Percentiles rank a stretch among this genome's conserved stretches.
phyloP scores from a whole-genome alignment of 2,113 vertebrate species.

The Pelodiscus sinensis region DNA sequence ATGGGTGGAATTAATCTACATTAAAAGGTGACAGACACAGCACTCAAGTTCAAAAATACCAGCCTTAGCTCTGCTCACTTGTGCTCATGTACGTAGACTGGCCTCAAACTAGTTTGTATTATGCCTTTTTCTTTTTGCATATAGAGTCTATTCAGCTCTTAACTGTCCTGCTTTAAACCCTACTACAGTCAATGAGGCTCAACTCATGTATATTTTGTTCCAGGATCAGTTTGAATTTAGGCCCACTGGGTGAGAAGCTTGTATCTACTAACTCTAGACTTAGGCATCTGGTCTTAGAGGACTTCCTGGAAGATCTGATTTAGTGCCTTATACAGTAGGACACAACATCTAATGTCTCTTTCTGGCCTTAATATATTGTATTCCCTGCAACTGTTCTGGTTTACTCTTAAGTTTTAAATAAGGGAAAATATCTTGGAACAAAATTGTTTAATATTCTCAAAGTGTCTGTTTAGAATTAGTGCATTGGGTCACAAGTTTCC shows the following conservation, averaged over 20 bases:
- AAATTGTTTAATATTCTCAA: too few species aligned
- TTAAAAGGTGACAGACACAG: neutral
- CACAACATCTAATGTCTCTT: too few species aligned
- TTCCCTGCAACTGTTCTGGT: too few species aligned
- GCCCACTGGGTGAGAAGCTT: neutral
- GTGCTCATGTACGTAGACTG: neutral
- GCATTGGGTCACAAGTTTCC: too few species aligned
- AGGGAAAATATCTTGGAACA: too few species aligned
- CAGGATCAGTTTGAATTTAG: neutral
- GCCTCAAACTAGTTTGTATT: neutral
- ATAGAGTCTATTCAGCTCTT: neutral
- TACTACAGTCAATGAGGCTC: neutral
- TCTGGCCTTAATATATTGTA: too few species aligned
- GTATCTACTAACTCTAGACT: neutral
- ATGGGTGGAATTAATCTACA: neutral
- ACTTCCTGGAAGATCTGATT: too few species aligned
- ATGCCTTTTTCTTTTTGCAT: neutral
- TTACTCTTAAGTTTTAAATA: too few species aligned
- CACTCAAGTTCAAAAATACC: neutral
- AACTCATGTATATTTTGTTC: neutral
- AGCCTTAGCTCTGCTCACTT: neutral
- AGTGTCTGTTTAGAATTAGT: too few species aligned
- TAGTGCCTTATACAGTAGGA: too few species aligned
- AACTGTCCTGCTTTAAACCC: neutral
- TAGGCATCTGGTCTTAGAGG: neutral